A percentile compares a stretch with the other conserved stretches of the same genome.
phyloP scores from a whole-genome alignment of 2,113 vertebrate species.

The Erythrolamprus reginae region DNA sequence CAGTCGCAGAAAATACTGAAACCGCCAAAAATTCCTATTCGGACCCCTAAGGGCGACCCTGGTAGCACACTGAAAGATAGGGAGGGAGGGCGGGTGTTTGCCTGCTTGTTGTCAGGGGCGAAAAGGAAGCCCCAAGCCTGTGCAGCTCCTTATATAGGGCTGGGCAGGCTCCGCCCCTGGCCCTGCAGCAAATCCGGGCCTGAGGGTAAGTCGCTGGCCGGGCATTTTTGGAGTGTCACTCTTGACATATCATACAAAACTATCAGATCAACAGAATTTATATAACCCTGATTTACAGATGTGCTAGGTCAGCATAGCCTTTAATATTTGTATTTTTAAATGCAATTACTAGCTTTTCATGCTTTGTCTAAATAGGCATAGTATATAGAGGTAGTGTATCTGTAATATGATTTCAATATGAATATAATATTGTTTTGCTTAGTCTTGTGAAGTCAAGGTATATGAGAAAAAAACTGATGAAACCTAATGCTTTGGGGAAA shows the following conservation, averaged over 20 bases:
- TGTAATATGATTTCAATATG: background rate
- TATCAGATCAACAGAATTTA: background rate
- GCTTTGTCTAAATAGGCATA: background rate
- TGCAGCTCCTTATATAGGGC: too few relatives aligned
- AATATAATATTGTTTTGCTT: background rate
- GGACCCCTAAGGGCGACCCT: too few relatives aligned
- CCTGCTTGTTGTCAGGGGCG: too few relatives aligned
- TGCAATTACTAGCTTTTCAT: background rate
- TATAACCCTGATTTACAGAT: background rate
- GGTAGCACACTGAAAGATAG: too few relatives aligned
- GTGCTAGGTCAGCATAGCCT: background rate
- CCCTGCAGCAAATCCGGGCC: too few relatives aligned
- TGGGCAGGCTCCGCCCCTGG: too few relatives aligned
- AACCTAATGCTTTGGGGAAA: background rate
- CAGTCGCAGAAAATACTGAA: too few relatives aligned
- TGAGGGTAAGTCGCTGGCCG: too few relatives aligned
- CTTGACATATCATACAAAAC: background rate
- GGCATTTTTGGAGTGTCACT: background rate
- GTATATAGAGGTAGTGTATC: background rate
- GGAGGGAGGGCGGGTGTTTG: too few relatives aligned
- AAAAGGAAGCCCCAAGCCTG: too few relatives aligned
- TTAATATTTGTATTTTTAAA: background rate
- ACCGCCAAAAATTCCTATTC: too few relatives aligned
- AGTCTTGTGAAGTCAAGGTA: background rate
- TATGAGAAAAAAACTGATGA: background rate